phyloP scores from a whole-genome alignment of 2,113 vertebrate species.

The Phylloscopus trochiloides region DNA sequence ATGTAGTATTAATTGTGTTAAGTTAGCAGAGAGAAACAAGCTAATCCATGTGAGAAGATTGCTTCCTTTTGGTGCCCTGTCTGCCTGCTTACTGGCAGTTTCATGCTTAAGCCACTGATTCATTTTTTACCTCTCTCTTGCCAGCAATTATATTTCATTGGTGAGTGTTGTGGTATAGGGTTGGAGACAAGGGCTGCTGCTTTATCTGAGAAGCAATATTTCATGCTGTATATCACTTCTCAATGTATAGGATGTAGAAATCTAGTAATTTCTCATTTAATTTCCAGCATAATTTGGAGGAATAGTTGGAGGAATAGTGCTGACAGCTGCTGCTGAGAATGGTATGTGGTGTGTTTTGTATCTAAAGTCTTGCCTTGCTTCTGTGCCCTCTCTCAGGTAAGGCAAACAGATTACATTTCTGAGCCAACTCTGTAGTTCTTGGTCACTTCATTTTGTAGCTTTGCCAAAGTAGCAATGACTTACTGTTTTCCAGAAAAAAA shows the following conservation, averaged over 20 bases:
- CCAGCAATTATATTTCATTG: slow-evolving; percentile 57
- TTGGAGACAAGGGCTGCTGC: neutral
- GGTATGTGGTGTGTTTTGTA: neutral
- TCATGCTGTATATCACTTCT: slow-evolving; percentile 45
- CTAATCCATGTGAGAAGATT: neutral
- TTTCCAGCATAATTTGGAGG: slow-evolving; percentile 49
- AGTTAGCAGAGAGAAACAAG: neutral
- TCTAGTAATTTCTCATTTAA: slow-evolving; percentile 58
- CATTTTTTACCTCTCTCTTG: slow-evolving; percentile 46
- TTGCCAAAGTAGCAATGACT: neutral
- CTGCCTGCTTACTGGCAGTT: neutral
- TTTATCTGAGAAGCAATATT: slow-evolving; percentile 38
- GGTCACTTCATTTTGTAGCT: neutral
- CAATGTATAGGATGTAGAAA: slow-evolving; percentile 57
- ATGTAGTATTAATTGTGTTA: neutral
- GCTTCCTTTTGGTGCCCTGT: neutral
- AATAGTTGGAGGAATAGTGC: slow-evolving; percentile 20
- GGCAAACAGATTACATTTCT: neutral
- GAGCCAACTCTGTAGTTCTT: neutral
- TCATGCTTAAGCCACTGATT: slow-evolving; percentile 38
- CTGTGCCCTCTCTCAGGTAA: neutral
- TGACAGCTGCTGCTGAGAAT: slow-evolving; percentile 22
- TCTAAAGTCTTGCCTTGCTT: neutral
- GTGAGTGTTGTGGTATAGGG: slow-evolving; percentile 32
- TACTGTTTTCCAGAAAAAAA: neutral